Evolutionary conservation across 92 coral and sea anemone species (phyloP).

Genomic region (Epizoanthus stellaris): DNA sequence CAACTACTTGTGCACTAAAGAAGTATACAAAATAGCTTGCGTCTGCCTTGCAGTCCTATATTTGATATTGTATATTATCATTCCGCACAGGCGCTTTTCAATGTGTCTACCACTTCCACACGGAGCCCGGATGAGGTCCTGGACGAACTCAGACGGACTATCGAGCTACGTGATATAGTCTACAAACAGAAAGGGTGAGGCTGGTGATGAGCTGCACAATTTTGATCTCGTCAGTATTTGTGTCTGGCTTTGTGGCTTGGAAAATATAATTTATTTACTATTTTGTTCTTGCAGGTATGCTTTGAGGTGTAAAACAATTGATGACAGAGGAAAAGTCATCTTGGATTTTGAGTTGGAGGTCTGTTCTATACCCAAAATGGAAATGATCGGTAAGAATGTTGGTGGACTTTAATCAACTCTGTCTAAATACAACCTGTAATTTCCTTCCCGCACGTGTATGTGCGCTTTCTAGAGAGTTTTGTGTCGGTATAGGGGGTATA

Average conservation of each 20-base stretch:
- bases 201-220: no score
- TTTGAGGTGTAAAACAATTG: slow-evolving; percentile 92
- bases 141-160: slow-evolving; percentile 83
- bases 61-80: no score
- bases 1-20: no score
- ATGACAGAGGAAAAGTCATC: slow-evolving; percentile 89
- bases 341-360: slow-evolving; percentile 98
- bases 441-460: background rate
- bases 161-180: slow-evolving; percentile 68
- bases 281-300: slow-evolving; percentile 67
- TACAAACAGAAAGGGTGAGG: slow-evolving; percentile 86
- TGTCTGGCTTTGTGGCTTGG: background rate
- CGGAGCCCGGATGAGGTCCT: slow-evolving; percentile 90
- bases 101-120: slow-evolving; percentile 94
- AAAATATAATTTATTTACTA: background rate
- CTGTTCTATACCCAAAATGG: slow-evolving; percentile 91
- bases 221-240: background rate
- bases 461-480: background rate
- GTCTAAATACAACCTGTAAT: background rate
- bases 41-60: no score
- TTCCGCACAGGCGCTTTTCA: slow-evolving; percentile 79
- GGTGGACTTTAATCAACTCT: background rate
- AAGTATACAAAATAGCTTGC: no score
- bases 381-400: slow-evolving; percentile 79
- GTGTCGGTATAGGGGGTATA: background rate